Evolutionary conservation across 1,140 invertebrate genomes (phyloP).

Genomic region (Druon quercuslanigerum): DNA sequence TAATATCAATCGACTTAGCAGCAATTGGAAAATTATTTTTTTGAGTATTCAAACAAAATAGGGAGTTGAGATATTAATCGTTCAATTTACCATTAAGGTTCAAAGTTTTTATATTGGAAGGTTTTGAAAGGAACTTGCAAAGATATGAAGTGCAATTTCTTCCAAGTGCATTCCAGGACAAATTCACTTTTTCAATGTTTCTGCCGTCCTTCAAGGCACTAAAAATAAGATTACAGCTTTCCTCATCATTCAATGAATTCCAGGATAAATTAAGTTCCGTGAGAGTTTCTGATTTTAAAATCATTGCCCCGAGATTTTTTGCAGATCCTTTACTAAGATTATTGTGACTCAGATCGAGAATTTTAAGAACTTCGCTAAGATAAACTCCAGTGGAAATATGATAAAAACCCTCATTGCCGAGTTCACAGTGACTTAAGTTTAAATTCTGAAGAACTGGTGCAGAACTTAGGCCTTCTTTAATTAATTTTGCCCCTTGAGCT

Average conservation of each 20-base stretch:
- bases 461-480: constrained; percentile 61
- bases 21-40: no score
- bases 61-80: background rate
- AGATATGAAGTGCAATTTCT: constrained; percentile 51
- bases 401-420: constrained; percentile 69
- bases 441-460: constrained; percentile 61
- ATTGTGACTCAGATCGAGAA: constrained; percentile 70
- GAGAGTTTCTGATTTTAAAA: constrained; percentile 60
- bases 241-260: constrained; percentile 66
- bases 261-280: constrained; percentile 72
- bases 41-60: no score
- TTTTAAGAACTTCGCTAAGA: constrained; percentile 53
- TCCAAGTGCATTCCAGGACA: constrained; percentile 70
- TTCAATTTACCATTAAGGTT: constrained; percentile 58
- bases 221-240: constrained; percentile 61
- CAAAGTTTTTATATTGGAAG: constrained; percentile 50
- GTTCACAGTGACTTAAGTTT: constrained; percentile 70
- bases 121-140: constrained; percentile 46
- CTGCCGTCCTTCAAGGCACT: constrained; percentile 57
- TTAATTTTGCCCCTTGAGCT: constrained; percentile 57
- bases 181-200: constrained; percentile 58
- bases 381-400: constrained; percentile 59
- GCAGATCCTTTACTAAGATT: constrained; percentile 60
- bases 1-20: no score
- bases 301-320: constrained; percentile 53